Base-by-base conservation (phyloP, 2,113 vertebrate genomes). In the Andinoacara biseriatus region DNA sequence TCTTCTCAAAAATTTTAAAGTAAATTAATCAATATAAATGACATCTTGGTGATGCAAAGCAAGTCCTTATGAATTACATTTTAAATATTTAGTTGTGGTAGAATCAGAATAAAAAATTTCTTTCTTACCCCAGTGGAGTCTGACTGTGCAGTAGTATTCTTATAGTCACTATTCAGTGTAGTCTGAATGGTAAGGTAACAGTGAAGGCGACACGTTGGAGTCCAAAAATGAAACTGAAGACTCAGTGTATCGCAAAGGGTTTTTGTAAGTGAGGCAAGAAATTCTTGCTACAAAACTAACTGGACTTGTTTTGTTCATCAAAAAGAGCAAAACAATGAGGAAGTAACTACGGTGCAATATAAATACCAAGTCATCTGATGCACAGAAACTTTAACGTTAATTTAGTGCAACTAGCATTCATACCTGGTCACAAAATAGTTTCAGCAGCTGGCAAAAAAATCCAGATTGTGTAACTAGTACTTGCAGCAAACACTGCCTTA, bases 51-150 rank as follows among this genome's bases (percentile, higher is more conserved):
- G 38, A n/a, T 61, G 11, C 3, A 57, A 52, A 61, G 3, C 17
- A 40, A 75, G 38, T 57, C 56, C 2, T 13, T 31, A 81, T 20
- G 17, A 3, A 57, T 43, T 1, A 10, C 52, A 1, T 38, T 76
- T 49, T 57, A 20, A 75, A n/a, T 17, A 29, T 46, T 18, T 20
- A 38, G 14, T 15, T 75, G 11, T 33, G 8, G 17, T 18, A 75
- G 6, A 10, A 20, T 56, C 1, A 26, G 13, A 54, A 54, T 49
- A 13, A n/a, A 40, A 57, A 17, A 49, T 5, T 15, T 9, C 2
- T 80, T 65, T 74, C 86, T 89, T 89, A 93, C 91, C 90, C 17
- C 0, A 10, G 59, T 22, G 5, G 7, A 49, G 74, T 78, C 35
- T 75, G 60, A 58, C 4, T 80, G 40, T 83, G 74, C 33, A 63